Percentiles rank a stretch among this genome's conserved stretches.
These are phyloP conservation scores for Macroglossus sobrinus DNA, from an alignment of 2,113 vertebrate species.

Conservation along the genomic window DNA sequence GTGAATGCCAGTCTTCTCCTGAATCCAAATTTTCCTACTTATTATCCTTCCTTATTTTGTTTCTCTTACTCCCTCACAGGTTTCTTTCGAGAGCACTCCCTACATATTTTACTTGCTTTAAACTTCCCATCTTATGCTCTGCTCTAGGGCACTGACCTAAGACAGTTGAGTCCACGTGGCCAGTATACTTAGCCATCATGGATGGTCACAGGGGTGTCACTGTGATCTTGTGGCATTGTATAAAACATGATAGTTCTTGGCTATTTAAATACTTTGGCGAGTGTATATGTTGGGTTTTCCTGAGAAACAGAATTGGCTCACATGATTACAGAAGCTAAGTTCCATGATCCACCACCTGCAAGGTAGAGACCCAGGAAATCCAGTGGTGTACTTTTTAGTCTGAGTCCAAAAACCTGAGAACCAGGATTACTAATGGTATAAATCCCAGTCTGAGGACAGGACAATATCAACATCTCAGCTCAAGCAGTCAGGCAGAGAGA, in stretches of 20 bases:
- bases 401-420: neutral
- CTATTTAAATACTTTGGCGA: neutral
- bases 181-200: neutral
- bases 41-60: no score
- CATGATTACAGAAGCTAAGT: neutral
- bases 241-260: neutral
- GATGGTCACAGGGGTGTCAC: no score
- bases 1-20: neutral
- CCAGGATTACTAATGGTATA: no score
- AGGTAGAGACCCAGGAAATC: neutral
- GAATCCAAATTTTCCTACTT: neutral
- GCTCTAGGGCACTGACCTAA: neutral
- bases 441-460: neutral
- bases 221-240: neutral
- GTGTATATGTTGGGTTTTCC: neutral
- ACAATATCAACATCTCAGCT: neutral
- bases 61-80: neutral
- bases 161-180: fast-evolving
- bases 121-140: neutral
- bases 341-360: neutral
- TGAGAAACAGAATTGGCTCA: neutral
- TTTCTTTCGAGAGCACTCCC: neutral
- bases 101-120: neutral
- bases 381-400: neutral
- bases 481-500: neutral